Evolutionary conservation across 2,113 vertebrate species (phyloP).

Genomic region (Clarias gariepinus): DNA sequence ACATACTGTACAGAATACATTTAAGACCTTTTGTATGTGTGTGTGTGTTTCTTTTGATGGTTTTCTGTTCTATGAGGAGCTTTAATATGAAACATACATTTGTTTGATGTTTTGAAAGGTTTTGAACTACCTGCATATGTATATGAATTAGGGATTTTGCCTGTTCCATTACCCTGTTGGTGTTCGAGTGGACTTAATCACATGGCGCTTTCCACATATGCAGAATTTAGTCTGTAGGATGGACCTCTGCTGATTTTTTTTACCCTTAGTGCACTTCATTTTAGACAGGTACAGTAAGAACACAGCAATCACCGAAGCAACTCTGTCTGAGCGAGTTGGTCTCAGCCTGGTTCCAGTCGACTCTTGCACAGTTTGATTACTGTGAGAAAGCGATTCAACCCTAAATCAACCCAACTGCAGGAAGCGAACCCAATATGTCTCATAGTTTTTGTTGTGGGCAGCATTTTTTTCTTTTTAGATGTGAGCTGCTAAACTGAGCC

Average conservation of each 20-base stretch:
- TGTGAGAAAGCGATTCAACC: constrained; percentile 19
- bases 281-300: constrained; percentile 13
- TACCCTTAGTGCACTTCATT: background rate
- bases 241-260: background rate
- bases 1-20: background rate
- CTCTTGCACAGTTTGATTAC: background rate
- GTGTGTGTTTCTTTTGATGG: background rate
- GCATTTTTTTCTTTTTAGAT: background rate
- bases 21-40: background rate
- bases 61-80: background rate
- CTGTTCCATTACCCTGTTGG: background rate
- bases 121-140: background rate
- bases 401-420: constrained; percentile 1
- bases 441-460: background rate
- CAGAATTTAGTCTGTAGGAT: background rate
- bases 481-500: background rate
- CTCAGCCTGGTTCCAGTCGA: constrained; percentile 12
- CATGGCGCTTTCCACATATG: background rate
- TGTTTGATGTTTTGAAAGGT: background rate
- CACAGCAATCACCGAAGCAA: background rate
- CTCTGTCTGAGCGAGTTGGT: background rate
- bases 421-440: background rate
- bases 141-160: background rate
- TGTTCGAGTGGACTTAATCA: background rate
- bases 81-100: background rate